Percentiles rank a stretch among this genome's conserved stretches.
These are phyloP conservation scores for Drosophila orena DNA, from an alignment of 1,140 invertebrate genomes.

Conservation along the genomic window DNA sequence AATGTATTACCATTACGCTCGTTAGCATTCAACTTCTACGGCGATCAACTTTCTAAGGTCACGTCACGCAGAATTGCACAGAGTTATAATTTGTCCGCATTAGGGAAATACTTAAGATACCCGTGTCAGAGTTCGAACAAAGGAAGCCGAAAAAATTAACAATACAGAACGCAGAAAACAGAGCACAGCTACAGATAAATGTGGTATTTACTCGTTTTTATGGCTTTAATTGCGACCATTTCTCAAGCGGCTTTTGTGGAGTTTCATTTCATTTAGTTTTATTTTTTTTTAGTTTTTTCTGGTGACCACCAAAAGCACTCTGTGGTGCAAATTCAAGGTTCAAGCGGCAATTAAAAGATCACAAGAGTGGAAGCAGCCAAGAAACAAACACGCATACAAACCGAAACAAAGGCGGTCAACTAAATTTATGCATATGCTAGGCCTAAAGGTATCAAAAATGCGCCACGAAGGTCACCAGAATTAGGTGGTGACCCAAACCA, in stretches of 20 bases:
- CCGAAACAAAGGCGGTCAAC: constrained; percentile 41
- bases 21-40: constrained; percentile 6
- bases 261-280: constrained; percentile 1
- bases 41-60: constrained; percentile 49
- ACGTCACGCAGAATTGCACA: constrained; percentile 38
- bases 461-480: constrained; percentile 53
- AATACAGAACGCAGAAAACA: constrained; percentile 44
- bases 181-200: constrained; percentile 54
- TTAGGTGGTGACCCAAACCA: constrained; percentile 21
- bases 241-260: constrained; percentile 55
- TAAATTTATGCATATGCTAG: constrained; percentile 36
- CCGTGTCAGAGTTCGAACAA: constrained; percentile 44
- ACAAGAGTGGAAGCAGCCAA: constrained; percentile 35
- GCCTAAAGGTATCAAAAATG: constrained; percentile 48
- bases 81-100: constrained; percentile 46
- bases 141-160: constrained; percentile 16
- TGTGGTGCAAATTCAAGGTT: constrained; percentile 74
- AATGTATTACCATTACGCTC: constrained; percentile 18
- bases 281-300: neutral
- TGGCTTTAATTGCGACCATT: constrained; percentile 76
- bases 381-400: constrained; percentile 40
- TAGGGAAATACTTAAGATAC: constrained; percentile 37
- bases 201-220: constrained; percentile 63
- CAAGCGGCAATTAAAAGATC: constrained; percentile 67
- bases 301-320: constrained; percentile 64